Percentiles rank a stretch among this genome's conserved stretches.
phyloP scores from a whole-genome alignment of 2,113 vertebrate genomes.

The Mola mola region DNA sequence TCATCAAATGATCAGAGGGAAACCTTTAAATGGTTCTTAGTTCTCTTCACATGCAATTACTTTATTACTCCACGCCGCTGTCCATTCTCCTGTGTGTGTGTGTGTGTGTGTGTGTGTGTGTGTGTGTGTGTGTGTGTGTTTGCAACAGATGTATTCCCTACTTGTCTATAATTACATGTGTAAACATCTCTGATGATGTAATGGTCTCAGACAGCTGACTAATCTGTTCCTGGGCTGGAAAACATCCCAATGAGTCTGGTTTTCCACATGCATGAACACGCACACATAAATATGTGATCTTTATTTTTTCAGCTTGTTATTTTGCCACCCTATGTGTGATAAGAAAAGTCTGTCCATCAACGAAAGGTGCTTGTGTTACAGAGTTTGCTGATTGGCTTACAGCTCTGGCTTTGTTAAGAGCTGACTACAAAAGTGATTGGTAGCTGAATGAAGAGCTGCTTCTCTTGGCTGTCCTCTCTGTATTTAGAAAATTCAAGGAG shows the following conservation, averaged over 20 bases:
- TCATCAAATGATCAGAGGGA: slow-evolving; percentile 49
- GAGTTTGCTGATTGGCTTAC: slow-evolving; percentile 28
- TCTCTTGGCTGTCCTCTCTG: slow-evolving; percentile 25
- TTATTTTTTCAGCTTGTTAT: slow-evolving; percentile 24
- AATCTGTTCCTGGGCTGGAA: slow-evolving; percentile 66
- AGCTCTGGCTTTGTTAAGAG: slow-evolving; percentile 41
- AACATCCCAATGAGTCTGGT: slow-evolving; percentile 54
- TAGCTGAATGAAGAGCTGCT: slow-evolving; percentile 31
- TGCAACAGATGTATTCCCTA: slow-evolving; percentile 67
- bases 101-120: slow-evolving; percentile 32
- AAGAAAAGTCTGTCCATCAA: slow-evolving; percentile 12
- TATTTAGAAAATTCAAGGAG: slow-evolving; percentile 6
- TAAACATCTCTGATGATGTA: slow-evolving; percentile 77
- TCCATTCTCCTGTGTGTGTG: slow-evolving; percentile 14
- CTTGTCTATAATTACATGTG: slow-evolving; percentile 75
- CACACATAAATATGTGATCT: slow-evolving; percentile 15
- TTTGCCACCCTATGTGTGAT: slow-evolving; percentile 11
- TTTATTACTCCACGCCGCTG: slow-evolving; percentile 49
- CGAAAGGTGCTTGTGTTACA: slow-evolving; percentile 30
- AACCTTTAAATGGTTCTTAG: slow-evolving; percentile 48
- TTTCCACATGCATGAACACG: slow-evolving; percentile 31
- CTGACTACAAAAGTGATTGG: slow-evolving; percentile 17
- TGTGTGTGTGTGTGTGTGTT: slow-evolving; percentile 33
- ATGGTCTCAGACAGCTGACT: slow-evolving; percentile 69
- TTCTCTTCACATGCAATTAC: slow-evolving; percentile 61